Base-by-base conservation (phyloP, 30 jellyfish, hydroid and myxozoan genomes). In the Hydractinia symbiolongicarpus region DNA sequence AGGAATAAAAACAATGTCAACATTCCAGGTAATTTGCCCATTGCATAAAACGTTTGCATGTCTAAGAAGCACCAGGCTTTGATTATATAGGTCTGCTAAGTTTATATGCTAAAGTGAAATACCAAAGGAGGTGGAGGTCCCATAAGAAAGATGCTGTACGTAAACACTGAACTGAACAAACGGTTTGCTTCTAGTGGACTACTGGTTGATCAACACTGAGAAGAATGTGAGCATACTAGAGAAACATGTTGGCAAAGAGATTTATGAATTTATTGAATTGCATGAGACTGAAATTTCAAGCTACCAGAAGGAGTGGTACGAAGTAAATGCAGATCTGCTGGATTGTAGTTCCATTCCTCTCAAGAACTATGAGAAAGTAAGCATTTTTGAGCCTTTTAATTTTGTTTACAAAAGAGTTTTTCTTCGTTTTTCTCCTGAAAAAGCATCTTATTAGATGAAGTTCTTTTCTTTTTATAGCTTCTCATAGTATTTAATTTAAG, bases 121-220 rank as follows among this genome's bases (percentile, higher is more conserved):
- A 30, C 44, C 44, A 30, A 30, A 30, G 44, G 44, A 30, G 44
- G 44, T 30, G 44, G 44, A 30, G 44, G 44, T 30, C 44, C 44
- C 2, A 30, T 30, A 30, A 30, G 44, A 30, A 30, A 30, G 44
- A 30, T 30, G 44, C 44, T 30, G 44, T 30, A 30, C 44, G 44
- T 30, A 30, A 30, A 30, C 44, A 30, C 44, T 30, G 44, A 30
- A n/a, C n/a, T n/a, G n/a, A n/a, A n/a, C n/a, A n/a, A n/a, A 30
- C 44, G 44, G 2, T 54, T 76, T 7, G 19, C 17, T 76, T 21
- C 50, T 6, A 79, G 96, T 71, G 15, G 55, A 30, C n/a, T 71
- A 74, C 16, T 88, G 96, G 96, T 54, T 83, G 9, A 83, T 83
- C 7, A 88, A 88, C 79, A 82, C 96, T n/a, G 52, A 49, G 49